phyloP scores from a whole-genome alignment of 2,113 vertebrate genomes.

The Eulemur macaco region DNA sequence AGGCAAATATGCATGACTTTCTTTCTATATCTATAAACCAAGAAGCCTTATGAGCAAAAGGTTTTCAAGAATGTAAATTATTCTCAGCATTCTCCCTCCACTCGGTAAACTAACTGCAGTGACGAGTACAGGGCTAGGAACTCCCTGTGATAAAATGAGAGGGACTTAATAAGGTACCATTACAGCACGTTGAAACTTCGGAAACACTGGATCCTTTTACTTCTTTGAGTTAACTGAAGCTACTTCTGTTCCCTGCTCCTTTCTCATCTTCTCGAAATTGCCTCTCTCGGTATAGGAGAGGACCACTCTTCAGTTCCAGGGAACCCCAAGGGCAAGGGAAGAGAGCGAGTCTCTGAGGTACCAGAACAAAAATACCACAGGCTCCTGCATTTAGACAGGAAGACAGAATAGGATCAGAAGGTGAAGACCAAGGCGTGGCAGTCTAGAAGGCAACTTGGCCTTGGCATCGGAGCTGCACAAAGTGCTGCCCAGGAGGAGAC shows the following conservation, averaged over 20 bases:
- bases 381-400: neutral
- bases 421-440: fast-evolving
- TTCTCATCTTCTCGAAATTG: neutral
- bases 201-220: neutral
- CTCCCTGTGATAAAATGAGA: neutral
- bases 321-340: neutral
- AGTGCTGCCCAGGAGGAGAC: neutral
- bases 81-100: neutral
- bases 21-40: neutral
- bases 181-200: fast-evolving
- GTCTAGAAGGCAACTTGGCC: neutral
- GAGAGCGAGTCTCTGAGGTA: neutral
- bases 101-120: neutral
- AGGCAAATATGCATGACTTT: neutral
- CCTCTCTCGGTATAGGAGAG: neutral
- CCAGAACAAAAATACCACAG: fast-evolving
- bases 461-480: neutral
- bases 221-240: neutral
- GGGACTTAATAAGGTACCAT: neutral
- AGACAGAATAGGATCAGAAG: fast-evolving
- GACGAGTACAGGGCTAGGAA: neutral
- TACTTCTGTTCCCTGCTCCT: neutral
- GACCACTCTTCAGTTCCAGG: neutral
- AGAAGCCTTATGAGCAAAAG: neutral
- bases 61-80: neutral